Evolutionary conservation across 1,140 invertebrate genomes (phyloP).

Genomic region (Ceratitis capitata): DNA sequence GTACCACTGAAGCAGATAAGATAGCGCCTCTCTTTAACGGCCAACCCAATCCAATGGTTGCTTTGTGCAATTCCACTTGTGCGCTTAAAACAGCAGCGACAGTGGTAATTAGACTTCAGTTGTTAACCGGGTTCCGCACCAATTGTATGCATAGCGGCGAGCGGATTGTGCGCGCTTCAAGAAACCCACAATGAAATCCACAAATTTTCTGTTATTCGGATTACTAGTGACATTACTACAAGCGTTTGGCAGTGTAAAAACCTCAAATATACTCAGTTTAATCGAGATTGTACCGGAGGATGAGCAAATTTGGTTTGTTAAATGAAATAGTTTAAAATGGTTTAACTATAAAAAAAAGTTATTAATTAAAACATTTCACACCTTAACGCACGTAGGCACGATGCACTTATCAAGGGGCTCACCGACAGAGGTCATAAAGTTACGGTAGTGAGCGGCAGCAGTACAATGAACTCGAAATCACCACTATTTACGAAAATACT

Average conservation of each 20-base stretch:
- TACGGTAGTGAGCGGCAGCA: neutral
- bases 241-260: no score
- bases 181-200: neutral
- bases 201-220: neutral
- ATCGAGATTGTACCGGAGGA: neutral
- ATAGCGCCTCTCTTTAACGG: neutral
- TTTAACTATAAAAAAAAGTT: neutral
- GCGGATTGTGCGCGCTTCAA: neutral
- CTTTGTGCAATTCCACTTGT: neutral
- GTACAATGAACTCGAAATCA: neutral
- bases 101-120: conserved; percentile 15
- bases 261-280: conserved; percentile 28
- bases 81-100: neutral
- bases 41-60: neutral
- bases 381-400: neutral
- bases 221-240: neutral
- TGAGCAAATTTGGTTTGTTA: conserved; percentile 14
- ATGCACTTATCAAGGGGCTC: neutral
- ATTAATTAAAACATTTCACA: neutral
- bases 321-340: neutral
- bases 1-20: conserved; percentile 8
- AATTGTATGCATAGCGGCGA: neutral
- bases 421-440: neutral
- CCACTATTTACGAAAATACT: neutral
- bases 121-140: neutral